phyloP scores from a whole-genome alignment of 2,888 invertebrate genomes.

The Saturnia pavonia region DNA sequence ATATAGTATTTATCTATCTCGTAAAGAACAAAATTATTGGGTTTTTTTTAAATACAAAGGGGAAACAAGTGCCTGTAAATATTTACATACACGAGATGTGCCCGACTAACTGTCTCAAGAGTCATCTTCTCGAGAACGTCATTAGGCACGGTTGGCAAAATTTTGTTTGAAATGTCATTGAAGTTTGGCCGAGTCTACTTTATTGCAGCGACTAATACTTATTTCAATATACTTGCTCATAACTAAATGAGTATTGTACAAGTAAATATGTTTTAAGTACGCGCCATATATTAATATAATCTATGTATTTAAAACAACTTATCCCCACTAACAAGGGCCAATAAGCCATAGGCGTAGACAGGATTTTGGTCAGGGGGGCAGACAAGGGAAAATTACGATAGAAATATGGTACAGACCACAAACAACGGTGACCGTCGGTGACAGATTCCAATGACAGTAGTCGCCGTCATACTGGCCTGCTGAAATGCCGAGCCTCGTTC shows the following conservation, averaged over 20 bases:
- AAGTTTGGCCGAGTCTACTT: constrained; percentile 19
- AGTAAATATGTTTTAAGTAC: not conserved
- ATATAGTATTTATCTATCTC: not conserved
- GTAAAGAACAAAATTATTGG: not conserved
- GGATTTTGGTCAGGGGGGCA: too few relatives aligned
- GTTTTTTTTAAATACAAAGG: not conserved
- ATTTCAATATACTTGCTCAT: not conserved
- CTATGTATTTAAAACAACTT: too few relatives aligned
- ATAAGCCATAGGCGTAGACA: too few relatives aligned
- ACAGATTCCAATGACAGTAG: too few relatives aligned
- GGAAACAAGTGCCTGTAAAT: constrained; percentile 30
- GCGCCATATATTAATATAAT: too few relatives aligned
- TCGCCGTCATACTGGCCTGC: too few relatives aligned
- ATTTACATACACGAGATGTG: constrained; percentile 37
- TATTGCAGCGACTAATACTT: constrained; percentile 10
- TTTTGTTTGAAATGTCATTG: constrained; percentile 18
- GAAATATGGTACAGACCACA: too few relatives aligned
- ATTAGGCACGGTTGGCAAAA: constrained; percentile 41
- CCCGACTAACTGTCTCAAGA: constrained; percentile 41
- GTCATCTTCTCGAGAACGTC: constrained; percentile 26
- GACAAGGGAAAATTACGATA: too few relatives aligned
- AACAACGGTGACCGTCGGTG: too few relatives aligned
- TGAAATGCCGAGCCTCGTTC: too few relatives aligned
- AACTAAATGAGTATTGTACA: not conserved
- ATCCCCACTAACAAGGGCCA: too few relatives aligned